Conservation (phyloP, 2,888 invertebrate genomes). For the Esperia sulphurella region DNA sequence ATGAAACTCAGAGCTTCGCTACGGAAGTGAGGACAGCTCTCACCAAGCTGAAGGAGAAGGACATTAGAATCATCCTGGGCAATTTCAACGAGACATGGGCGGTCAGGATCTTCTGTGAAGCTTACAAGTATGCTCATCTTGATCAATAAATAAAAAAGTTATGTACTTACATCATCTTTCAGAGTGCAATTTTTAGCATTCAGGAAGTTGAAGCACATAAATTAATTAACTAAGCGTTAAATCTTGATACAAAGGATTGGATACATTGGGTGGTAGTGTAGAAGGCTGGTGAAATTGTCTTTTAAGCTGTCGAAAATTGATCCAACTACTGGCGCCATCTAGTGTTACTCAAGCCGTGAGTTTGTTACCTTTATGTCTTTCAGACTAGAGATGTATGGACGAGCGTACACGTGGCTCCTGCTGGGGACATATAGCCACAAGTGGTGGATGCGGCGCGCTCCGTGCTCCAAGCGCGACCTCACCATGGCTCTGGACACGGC, state of each 20-base stretch:
- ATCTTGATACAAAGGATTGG: too few relatives aligned
- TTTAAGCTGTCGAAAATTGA: too few relatives aligned
- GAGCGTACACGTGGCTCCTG: constrained; percentile 96
- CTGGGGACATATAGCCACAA: constrained; percentile 92
- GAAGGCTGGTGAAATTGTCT: too few relatives aligned
- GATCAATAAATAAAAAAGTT: not conserved
- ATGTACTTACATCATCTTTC: too few relatives aligned
- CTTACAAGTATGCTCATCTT: constrained; percentile 80
- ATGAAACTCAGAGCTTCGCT: constrained; percentile 94
- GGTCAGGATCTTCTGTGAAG: constrained; percentile 91
- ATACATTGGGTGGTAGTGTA: too few relatives aligned
- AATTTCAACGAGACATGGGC: constrained; percentile 98
- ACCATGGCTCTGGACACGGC: constrained; percentile 91
- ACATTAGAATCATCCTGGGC: constrained; percentile 95
- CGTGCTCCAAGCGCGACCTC: constrained; percentile 86
- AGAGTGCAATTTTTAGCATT: too few relatives aligned
- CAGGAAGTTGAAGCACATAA: too few relatives aligned
- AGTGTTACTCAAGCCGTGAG: too few relatives aligned
- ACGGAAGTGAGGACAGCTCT: constrained; percentile 91
- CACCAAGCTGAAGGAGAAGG: constrained; percentile 91
- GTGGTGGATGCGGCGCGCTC: constrained; percentile 84
- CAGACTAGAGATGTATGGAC: constrained; percentile 92
- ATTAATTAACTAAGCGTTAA: too few relatives aligned
- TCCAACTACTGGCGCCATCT: too few relatives aligned
- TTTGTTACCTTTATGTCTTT: too few relatives aligned